Evolutionary conservation across 1,140 invertebrate species (phyloP), one percentile per base, ranked within the genome.

Genomic region (Zaprionus davidi): DNA sequence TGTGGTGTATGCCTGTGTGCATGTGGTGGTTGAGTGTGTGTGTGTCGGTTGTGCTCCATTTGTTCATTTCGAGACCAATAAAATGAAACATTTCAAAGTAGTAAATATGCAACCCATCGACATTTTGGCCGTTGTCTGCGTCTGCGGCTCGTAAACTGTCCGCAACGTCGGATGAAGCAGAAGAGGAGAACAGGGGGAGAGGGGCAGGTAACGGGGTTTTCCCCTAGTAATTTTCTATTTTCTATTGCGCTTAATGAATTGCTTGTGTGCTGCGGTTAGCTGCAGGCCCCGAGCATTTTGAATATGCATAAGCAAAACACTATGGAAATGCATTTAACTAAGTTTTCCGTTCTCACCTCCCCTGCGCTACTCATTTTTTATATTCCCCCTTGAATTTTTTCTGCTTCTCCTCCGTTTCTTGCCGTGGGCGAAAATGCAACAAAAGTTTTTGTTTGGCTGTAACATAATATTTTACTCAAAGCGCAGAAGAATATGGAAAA

Each of bases 51-150:
- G 78, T 78, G 76, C 88, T 80, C 83, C 81, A 91, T 91, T 91
- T 91, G 88, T 91, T 91, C 88, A 82, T 91, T 91, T 82, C 88
- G 88, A 91, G 90, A 91, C 88, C 88, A 91, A 91, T 91, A 91
- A 91, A 91, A 85, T 88, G 81, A 82, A 84, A 90, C 86, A 85
- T 90, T 90, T 82, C 67, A 79, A 88, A 85, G 85, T 90, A 75
- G 86, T 90, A 88, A 88, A 88, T 88, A 88, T 85, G 85, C 82
- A 85, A 73, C 69, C 84, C 79, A 83, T 87, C 71, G 81, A 75
- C 71, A 77, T 73, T 68, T 68, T 68, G 62, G 36, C 46, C 58
- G 70, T 76, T 82, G 77, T 79, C 73, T 79, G 79, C 79, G 77
- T 82, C 78, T 81, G 77, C 57, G 73, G 83, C 83, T 86, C 83